These are phyloP conservation scores for Tychaedon coryphoeus DNA, from an alignment of 2,113 vertebrate genomes.

Conservation along the genomic window DNA sequence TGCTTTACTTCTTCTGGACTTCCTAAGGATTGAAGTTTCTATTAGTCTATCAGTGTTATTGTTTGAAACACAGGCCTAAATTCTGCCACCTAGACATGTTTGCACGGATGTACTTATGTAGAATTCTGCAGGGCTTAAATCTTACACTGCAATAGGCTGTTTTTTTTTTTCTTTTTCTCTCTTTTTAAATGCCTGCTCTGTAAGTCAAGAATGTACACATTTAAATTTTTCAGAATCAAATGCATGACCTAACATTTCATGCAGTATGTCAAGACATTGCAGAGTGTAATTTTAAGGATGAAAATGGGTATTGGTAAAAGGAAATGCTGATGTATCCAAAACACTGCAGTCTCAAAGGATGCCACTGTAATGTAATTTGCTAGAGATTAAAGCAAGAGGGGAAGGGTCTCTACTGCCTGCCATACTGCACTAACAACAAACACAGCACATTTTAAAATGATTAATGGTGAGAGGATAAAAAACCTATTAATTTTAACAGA, in stretches of 20 bases:
- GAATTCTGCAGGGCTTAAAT: background rate
- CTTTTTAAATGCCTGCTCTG: rapidly evolving
- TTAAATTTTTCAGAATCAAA: background rate
- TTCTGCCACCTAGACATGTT: background rate
- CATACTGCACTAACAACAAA: conserved; percentile 12
- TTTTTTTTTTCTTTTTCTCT: rapidly evolving
- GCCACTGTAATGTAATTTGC: conserved; percentile 22
- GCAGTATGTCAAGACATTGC: background rate
- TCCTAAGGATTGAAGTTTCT: background rate
- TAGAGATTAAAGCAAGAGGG: conserved; percentile 19
- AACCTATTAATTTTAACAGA: conserved; percentile 39
- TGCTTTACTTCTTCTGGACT: background rate
- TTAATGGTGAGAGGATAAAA: conserved; percentile 39
- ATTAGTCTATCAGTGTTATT: background rate
- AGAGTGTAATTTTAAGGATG: background rate
- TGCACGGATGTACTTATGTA: background rate
- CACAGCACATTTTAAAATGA: conserved; percentile 19
- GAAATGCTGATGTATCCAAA: conserved; percentile 18
- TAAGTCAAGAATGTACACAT: background rate
- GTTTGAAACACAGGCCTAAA: background rate
- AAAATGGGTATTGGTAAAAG: conserved; percentile 8
- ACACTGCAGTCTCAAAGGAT: conserved; percentile 9
- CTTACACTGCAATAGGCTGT: background rate
- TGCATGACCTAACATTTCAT: background rate
- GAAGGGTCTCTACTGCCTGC: conserved; percentile 20